Evolutionary conservation across 2,113 vertebrate species (phyloP).

Genomic region (Lota lota): DNA sequence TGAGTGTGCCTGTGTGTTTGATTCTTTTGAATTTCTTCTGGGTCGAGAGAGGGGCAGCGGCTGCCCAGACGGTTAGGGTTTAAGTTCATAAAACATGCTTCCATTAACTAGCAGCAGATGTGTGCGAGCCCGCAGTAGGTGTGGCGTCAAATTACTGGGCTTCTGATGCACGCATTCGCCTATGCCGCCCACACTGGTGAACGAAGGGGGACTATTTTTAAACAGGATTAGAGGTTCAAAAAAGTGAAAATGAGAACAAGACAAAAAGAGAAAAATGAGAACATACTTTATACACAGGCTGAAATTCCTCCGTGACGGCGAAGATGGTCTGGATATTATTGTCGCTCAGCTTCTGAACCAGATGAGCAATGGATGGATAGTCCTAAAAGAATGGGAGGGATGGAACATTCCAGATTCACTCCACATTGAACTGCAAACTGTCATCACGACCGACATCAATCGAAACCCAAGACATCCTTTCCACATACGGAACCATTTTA

Average conservation of each 20-base stretch:
- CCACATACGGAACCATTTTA: not conserved
- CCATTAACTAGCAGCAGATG: not conserved
- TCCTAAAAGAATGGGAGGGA: slow-evolving; percentile 70
- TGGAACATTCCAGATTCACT: too few relatives aligned
- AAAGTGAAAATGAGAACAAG: not conserved
- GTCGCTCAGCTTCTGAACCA: slow-evolving; percentile 96
- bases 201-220: not conserved
- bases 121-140: not conserved
- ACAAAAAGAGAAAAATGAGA: not conserved
- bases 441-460: too few relatives aligned
- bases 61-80: not conserved
- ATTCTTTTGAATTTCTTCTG: not conserved
- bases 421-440: not conserved
- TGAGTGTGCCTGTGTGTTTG: not conserved
- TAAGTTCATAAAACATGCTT: not conserved
- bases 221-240: not conserved
- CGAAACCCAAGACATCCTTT: not conserved
- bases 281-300: slow-evolving; percentile 91
- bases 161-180: not conserved
- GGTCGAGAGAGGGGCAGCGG: not conserved
- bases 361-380: slow-evolving; percentile 97
- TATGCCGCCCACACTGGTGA: not conserved
- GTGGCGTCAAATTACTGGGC: slow-evolving; percentile 1
- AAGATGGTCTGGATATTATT: slow-evolving; percentile 99
- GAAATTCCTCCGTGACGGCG: slow-evolving; percentile 95